Conservation (phyloP, 2,113 vertebrate species). For the Rattus norvegicus region DNA sequence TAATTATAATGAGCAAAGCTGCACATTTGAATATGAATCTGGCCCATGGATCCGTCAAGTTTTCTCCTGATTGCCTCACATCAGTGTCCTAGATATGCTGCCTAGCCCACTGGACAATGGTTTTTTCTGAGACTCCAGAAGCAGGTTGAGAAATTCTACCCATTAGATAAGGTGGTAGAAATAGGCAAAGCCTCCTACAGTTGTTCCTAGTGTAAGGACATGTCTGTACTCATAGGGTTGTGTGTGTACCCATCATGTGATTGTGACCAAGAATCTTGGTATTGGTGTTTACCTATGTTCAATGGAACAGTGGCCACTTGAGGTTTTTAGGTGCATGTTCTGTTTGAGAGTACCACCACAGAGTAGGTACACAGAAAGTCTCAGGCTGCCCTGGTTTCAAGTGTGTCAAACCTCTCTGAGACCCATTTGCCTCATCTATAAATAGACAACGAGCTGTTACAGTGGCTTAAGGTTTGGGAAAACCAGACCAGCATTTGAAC, state of each 20-base stretch:
- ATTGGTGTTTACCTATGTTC: background rate
- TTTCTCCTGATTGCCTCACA: background rate
- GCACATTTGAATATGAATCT: background rate
- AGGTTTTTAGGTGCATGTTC: background rate
- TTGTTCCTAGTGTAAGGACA: background rate
- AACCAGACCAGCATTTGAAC: background rate
- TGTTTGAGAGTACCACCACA: conserved; percentile 41
- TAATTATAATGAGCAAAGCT: background rate
- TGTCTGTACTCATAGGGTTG: background rate
- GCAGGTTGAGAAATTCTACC: background rate
- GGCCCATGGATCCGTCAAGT: background rate
- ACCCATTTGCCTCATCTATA: background rate
- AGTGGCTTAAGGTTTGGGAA: background rate
- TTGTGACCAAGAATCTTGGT: background rate
- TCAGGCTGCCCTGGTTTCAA: background rate
- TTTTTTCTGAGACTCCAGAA: background rate
- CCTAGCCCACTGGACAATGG: background rate
- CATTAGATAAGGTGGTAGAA: background rate
- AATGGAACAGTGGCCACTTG: background rate
- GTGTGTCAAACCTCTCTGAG: background rate
- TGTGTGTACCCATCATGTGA: background rate
- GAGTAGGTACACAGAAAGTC: background rate
- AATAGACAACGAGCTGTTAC: background rate
- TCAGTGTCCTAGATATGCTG: background rate
- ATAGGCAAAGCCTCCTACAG: background rate